Evolutionary conservation across 2,113 vertebrate species (phyloP), one percentile per base, ranked within the genome.

Genomic region (Hippocampus comes): DNA sequence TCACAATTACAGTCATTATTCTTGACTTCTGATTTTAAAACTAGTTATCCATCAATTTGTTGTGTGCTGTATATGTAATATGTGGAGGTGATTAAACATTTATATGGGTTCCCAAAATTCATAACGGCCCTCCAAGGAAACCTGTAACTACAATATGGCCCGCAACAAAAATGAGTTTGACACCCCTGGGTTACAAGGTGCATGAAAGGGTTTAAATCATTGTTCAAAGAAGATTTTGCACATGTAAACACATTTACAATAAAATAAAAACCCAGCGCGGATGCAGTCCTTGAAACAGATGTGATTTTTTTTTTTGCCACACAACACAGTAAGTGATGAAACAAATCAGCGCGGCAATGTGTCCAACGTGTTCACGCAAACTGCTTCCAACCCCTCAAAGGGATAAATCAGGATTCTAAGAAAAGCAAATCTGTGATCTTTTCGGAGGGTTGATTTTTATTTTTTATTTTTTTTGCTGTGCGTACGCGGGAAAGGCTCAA

Each of bases 351-450:
- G 55, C n/a, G 51, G 51, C 20, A 42, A 38, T 34, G 56, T 71
- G 82, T 82, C 81, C 77, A 74, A 75, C 51, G 67, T 72, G 69
- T 84, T 74, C 68, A 66, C 48, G 38, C 68, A 46, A 71, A 78
- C 67, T 34, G 68, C 43, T 72, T 79, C 66, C 70, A 79, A 81
- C 76, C 74, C 82, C 74, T 83, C 67, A 17, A 76, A 72, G 59
- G 81, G 72, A 84, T 85, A 79, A 84, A 83, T 85, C 70, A 64
- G 83, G 80, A 82, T 88, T 87, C 87, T 84, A 77, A 76, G 82
- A 83, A 88, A 82, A 38, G 38, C 2, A 71, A 77, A 82, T 76
- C 61, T 84, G 77, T 85, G 66, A 85, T 83, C 71, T 73, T 68
- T 74, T 63, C 43, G 0, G 65, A 56, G 63, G 18, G n/a, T 61